A percentile compares a stretch with the other conserved stretches of the same genome.
Conservation (phyloP, 2,888 invertebrate species). For the Germaria angustata region DNA sequence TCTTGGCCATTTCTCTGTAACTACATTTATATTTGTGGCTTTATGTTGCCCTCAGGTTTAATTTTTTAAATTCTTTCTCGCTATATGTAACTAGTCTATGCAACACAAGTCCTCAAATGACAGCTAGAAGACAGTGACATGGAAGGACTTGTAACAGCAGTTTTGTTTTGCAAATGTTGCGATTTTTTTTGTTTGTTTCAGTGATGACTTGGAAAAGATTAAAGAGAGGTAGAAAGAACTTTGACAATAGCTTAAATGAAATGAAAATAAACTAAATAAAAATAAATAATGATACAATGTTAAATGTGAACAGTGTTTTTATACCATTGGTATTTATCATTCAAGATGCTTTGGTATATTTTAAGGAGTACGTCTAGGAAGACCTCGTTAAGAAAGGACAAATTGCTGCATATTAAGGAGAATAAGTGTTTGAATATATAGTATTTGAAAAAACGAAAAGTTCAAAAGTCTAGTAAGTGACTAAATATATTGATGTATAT, state of each 20-base stretch:
- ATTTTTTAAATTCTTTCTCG: background rate
- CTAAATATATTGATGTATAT: too few species aligned
- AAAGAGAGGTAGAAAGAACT: background rate
- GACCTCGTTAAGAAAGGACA: too few species aligned
- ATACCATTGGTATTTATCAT: too few species aligned
- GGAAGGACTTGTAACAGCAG: constrained; percentile 9
- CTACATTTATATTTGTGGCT: constrained; percentile 31
- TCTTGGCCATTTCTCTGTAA: constrained; percentile 3
- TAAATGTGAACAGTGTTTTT: background rate
- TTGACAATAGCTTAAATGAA: background rate
- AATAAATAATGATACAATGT: background rate
- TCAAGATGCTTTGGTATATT: background rate
- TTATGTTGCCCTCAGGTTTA: constrained; percentile 12
- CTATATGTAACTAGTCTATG: background rate
- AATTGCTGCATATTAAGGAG: too few species aligned
- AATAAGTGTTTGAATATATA: too few species aligned
- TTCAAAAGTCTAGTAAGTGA: too few species aligned
- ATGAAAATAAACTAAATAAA: background rate
- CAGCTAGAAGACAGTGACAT: constrained; percentile 46
- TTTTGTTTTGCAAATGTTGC: constrained; percentile 15
- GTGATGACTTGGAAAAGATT: constrained; percentile 1
- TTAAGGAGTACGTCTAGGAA: background rate
- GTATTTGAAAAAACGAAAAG: too few species aligned
- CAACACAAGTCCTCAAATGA: constrained; percentile 30
- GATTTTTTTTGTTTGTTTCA: background rate